Base-by-base conservation (phyloP, 1,140 invertebrate genomes). In the Neodiprion fabricii region DNA sequence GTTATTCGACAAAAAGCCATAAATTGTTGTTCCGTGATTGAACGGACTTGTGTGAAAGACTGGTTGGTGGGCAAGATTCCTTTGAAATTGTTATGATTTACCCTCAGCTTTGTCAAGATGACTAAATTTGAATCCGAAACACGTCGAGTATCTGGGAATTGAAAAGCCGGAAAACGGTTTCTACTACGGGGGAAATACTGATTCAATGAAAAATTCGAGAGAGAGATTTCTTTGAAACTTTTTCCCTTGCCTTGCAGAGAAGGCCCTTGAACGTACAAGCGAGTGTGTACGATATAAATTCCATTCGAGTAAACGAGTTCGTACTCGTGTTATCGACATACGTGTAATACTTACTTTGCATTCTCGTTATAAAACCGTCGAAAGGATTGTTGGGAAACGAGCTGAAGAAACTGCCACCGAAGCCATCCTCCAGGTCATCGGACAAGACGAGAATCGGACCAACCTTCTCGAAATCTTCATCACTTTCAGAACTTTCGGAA, bases 61-160 rank as follows among this genome's bases (percentile, higher is more conserved):
- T 5, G 28, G 28, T 40, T 40, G 28, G 28, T 40, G 28, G 28
- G 53, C 53, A 9, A 17, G 53, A 17, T 17, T 12, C 7, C 53
- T 61, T 61, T 61, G 53, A 61, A 61, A 14, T 17, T 17, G 53
- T 9, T 61, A 61, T 40, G 28, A 40, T 61, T 17, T 17, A 61
- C 53, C 53, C 53, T 17, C 11, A 61, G 53, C 53, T 61, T 17
- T 61, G 53, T 61, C 53, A 17, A 61, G 53, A 61, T 61, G 53
- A 61, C 53, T 61, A 61, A 61, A 61, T 61, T 61, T 61, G n/a
- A 61, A 61, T 61, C 53, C n/a, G 53, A 12, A 61, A 61, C 53
- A 7, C 53, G 53, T 61, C 50, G 53, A 61, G 11, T 61, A 12
- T 61, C 4, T 61, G 11, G 53, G n/a, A 17, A 61, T 14, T 17